A percentile compares a stretch with the other conserved stretches of the same genome.
phyloP scores from a whole-genome alignment of 1,140 invertebrate species.

The Caerostris darwini region DNA sequence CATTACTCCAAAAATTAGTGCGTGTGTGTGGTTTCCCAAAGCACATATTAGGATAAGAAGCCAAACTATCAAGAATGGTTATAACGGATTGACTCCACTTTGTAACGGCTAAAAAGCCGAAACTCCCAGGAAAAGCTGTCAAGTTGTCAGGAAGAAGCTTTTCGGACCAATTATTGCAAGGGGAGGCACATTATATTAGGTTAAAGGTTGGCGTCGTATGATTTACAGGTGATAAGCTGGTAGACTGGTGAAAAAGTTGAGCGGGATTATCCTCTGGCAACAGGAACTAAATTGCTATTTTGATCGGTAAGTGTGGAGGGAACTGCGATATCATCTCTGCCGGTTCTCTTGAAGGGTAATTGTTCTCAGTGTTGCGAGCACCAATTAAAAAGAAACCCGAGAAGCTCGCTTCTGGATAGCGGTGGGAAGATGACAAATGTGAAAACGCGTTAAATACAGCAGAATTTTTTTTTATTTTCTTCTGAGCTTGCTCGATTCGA shows the following conservation, averaged over 20 bases:
- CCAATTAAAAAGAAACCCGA: slow-evolving; percentile 51
- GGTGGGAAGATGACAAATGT: slow-evolving; percentile 7
- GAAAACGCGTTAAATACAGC: background rate
- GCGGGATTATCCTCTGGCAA: background rate
- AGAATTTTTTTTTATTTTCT: background rate
- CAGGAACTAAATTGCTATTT: slow-evolving; percentile 62
- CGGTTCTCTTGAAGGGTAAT: slow-evolving; percentile 51
- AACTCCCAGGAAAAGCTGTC: slow-evolving; percentile 42
- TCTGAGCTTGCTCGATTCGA: background rate
- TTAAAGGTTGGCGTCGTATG: slow-evolving; percentile 60
- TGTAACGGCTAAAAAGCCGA: background rate
- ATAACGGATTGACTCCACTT: slow-evolving; percentile 25
- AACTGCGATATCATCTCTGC: slow-evolving; percentile 42
- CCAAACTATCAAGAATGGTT: slow-evolving; percentile 27
- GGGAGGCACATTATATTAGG: slow-evolving; percentile 38
- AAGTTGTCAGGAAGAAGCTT: slow-evolving; percentile 35
- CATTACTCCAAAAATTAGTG: background rate
- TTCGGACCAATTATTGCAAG: slow-evolving; percentile 46
- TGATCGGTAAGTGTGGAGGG: slow-evolving; percentile 39
- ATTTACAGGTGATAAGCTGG: slow-evolving; percentile 47
- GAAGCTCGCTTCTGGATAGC: background rate
- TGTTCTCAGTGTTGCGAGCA: slow-evolving; percentile 7
- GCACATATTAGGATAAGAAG: slow-evolving; percentile 14
- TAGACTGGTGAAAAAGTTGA: slow-evolving; percentile 2
- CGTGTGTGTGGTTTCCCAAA: slow-evolving; percentile 14